phyloP scores from a whole-genome alignment of 2,888 invertebrate species.

The Neocrepidodera transversa region DNA sequence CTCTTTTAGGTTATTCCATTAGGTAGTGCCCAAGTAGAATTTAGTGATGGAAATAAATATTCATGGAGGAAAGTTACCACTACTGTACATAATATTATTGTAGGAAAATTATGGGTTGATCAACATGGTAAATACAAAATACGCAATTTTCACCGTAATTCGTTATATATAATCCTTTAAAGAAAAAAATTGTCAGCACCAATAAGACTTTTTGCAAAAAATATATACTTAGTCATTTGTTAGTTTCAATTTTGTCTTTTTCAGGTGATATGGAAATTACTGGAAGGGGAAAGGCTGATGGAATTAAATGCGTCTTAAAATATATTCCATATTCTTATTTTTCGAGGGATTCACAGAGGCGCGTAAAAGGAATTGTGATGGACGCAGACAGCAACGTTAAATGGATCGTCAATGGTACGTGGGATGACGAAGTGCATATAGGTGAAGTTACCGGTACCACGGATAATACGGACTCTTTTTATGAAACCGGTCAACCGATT shows the following conservation, averaged over 20 bases:
- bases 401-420: conserved; percentile 84
- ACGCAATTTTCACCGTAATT: no score
- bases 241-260: no score
- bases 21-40: conserved; percentile 75
- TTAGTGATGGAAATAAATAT: conserved; percentile 81
- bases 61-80: conserved; percentile 99
- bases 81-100: conserved; percentile 99
- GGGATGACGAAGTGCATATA: conserved; percentile 96
- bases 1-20: conserved; percentile 74
- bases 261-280: conserved; percentile 93
- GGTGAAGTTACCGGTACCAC: conserved; percentile 81
- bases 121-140: conserved; percentile 85
- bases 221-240: no score
- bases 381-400: conserved; percentile 74
- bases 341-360: conserved; percentile 91
- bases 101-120: conserved; percentile 99
- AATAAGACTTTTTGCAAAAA: no score
- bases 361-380: conserved; percentile 84
- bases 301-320: conserved; percentile 94
- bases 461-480: conserved; percentile 80
- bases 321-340: conserved; percentile 99
- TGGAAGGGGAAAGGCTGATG: conserved; percentile 81
- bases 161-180: no score
- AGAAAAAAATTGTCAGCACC: no score
- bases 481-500: conserved; percentile 88